Evolutionary conservation across 92 coral and sea anemone species (phyloP).

Genomic region (Heliopora coerulea): DNA sequence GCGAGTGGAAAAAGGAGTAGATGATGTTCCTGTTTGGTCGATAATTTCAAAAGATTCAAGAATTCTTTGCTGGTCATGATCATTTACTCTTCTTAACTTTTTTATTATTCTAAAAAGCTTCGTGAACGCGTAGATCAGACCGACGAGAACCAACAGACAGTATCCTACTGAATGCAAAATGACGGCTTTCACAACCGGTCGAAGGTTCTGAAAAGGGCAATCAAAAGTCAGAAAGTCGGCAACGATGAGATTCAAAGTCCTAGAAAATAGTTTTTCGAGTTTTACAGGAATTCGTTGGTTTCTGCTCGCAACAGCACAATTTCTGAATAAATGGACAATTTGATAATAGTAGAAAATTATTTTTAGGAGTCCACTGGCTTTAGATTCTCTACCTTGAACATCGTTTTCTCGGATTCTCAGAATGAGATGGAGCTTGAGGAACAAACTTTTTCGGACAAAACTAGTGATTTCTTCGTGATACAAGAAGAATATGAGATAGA

Average conservation of each 20-base stretch:
- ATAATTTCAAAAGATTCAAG: neutral
- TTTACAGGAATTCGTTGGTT: neutral
- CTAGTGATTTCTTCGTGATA: constrained; percentile 23
- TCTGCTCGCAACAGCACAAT: neutral
- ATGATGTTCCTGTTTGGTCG: neutral
- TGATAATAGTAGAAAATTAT: constrained; percentile 31
- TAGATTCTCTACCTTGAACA: neutral
- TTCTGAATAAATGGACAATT: constrained; percentile 4
- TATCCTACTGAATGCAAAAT: constrained; percentile 24
- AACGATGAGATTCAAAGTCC: neutral
- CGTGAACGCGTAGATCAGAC: neutral
- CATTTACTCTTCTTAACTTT: neutral
- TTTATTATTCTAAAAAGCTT: neutral
- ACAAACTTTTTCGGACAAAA: constrained; percentile 7
- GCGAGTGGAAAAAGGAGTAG: constrained; percentile 2
- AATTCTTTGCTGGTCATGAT: neutral
- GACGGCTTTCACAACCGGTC: constrained; percentile 1
- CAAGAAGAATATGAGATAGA: constrained; percentile 20
- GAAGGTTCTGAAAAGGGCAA: constrained; percentile 24
- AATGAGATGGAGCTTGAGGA: neutral
- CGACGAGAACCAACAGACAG: neutral
- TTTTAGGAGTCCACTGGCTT: constrained; percentile 6
- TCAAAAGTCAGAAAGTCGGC: neutral
- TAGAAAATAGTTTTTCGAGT: neutral
- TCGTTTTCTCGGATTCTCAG: neutral